Percentiles rank a stretch among this genome's conserved stretches.
Evolutionary conservation across 2,113 vertebrate genomes (phyloP).

Genomic region (Lophotis ruficrista): DNA sequence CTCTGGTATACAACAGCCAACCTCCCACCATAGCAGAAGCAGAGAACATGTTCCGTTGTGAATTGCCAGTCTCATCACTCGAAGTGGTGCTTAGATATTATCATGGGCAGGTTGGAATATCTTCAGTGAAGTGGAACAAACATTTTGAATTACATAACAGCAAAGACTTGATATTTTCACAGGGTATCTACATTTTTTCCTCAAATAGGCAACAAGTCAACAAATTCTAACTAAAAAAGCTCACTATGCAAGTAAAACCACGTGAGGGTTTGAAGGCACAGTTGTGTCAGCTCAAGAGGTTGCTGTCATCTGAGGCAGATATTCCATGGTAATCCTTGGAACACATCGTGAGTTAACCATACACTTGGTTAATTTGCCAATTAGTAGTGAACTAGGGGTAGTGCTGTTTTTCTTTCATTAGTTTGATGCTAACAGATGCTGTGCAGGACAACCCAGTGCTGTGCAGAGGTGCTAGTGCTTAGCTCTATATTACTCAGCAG

Average conservation of each 20-base stretch:
- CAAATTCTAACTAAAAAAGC: not conserved
- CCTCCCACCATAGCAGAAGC: not conserved
- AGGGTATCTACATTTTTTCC: not conserved
- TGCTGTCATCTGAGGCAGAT: not conserved
- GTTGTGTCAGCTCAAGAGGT: not conserved
- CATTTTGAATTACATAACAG: not conserved
- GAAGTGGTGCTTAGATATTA: constrained; percentile 7
- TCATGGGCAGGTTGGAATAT: not conserved
- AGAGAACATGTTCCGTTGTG: not conserved
- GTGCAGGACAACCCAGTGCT: not conserved
- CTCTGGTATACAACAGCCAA: not conserved
- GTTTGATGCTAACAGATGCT: not conserved
- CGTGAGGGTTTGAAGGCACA: not conserved
- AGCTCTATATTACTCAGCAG: not conserved
- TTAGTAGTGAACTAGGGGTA: no score
- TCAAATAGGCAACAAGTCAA: not conserved
- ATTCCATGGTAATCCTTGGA: not conserved
- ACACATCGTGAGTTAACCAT: not conserved
- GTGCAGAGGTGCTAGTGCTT: not conserved
- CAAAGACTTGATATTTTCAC: not conserved
- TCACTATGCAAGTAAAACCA: not conserved
- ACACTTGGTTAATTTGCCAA: not conserved
- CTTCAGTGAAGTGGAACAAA: not conserved
- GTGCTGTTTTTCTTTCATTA: not conserved
- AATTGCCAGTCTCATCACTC: not conserved